Evolutionary conservation across 1,140 invertebrate genomes (phyloP), one percentile per base, ranked within the genome.

Genomic region (Mesaphorura yosii): DNA sequence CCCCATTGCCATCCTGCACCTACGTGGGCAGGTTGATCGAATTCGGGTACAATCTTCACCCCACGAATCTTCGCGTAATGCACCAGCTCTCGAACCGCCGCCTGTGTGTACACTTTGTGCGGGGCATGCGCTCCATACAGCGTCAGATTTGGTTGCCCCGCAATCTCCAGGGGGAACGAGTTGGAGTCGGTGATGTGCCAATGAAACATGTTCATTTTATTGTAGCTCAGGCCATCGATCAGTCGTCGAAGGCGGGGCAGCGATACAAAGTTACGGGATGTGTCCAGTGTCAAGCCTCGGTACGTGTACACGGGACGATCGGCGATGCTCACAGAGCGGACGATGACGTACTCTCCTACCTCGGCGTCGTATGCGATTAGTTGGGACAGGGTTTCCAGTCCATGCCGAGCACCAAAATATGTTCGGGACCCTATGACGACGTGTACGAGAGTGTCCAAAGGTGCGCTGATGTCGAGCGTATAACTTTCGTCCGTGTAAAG

Each of bases 1-100:
- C 83, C 83, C 82, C 82, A 88, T 68, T 82, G 81, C 84, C 81
- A 88, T 1, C 83, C 83, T 57, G 80, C 81, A 17, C 59, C 59
- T 25, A 41, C 53, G 37, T 58, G 57, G n/a, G 52, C 45, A 6
- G 57, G 57, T 5, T 59, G 62, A 47, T 59, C 57, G 7, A 62
- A 45, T 37, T 59, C 59, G 0, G 57, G 48, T 17, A 62, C 27
- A n/a, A 62, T 34, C 53, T 54, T 58, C n/a, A 62, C 52, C 17
- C 59, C 59, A 2, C 58, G 48, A 31, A 42, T 25, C 17, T 26
- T 27, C 15, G 53, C 44, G 23, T 55, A 59, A 2, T 42, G 15
- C 14, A 45, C 40, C 6, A 56, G 34, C 2, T 51, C 54, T 39
- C 10, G 27, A 0, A 56, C 25, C 2, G 50, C 48, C 15, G 31